These are phyloP conservation scores for Ephialtes manifestator DNA, from an alignment of 2,888 invertebrate species.

Conservation along the genomic window DNA sequence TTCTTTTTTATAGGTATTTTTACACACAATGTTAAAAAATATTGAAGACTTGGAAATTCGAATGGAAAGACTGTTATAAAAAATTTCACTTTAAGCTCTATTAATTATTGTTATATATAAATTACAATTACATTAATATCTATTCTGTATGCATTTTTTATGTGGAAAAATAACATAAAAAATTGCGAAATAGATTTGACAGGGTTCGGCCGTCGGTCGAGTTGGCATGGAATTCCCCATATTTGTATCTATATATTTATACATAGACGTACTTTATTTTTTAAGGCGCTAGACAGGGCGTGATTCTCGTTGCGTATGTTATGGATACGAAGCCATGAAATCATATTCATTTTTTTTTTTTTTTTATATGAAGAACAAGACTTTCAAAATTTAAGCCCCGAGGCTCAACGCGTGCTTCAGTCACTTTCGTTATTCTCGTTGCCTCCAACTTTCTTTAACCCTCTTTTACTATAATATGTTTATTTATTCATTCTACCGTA, in stretches of 20 bases:
- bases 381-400: slow-evolving; percentile 30
- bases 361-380: neutral
- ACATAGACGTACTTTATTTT: neutral
- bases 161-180: too few species aligned
- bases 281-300: neutral
- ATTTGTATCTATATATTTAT: neutral
- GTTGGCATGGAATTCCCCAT: neutral
- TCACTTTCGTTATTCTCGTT: slow-evolving; percentile 20
- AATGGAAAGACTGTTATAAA: too few species aligned
- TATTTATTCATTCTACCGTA: too few species aligned
- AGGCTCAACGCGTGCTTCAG: slow-evolving; percentile 6
- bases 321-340: neutral
- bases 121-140: too few species aligned
- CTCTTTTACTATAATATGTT: neutral
- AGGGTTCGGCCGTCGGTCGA: too few species aligned
- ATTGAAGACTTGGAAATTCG: too few species aligned
- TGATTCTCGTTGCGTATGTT: neutral
- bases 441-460: neutral
- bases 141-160: too few species aligned
- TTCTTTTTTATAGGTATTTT: too few species aligned
- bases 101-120: too few species aligned
- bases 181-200: too few species aligned
- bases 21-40: too few species aligned
- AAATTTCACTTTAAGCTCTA: too few species aligned
- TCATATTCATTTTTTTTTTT: slow-evolving; percentile 3